Conservation (phyloP, 2,113 vertebrate genomes). For the Tychaedon coryphoeus region DNA sequence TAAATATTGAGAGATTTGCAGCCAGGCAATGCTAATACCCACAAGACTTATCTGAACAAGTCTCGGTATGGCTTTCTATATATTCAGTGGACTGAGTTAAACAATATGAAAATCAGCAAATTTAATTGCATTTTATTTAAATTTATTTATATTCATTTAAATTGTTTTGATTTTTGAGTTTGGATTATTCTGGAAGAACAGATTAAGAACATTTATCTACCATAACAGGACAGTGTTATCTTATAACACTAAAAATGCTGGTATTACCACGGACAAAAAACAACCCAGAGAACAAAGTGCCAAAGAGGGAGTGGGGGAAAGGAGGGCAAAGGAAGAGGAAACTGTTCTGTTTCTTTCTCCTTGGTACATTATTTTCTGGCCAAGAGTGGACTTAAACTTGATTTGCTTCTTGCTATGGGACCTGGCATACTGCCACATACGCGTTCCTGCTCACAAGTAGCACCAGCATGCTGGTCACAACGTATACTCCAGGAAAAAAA, state of each 20-base stretch:
- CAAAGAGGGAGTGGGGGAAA: background rate
- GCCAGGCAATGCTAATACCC: background rate
- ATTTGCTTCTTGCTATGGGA: background rate
- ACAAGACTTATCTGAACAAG: background rate
- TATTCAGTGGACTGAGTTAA: background rate
- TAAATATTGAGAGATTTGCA: background rate
- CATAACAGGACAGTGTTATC: background rate
- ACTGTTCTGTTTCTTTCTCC: background rate
- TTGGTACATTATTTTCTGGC: background rate
- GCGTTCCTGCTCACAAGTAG: background rate
- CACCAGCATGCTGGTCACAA: background rate
- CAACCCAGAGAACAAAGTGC: background rate
- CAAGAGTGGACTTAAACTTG: background rate
- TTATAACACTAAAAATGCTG: background rate
- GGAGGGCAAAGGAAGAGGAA: background rate
- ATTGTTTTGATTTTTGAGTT: background rate
- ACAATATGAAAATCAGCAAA: background rate
- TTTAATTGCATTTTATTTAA: background rate
- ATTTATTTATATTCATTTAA: background rate
- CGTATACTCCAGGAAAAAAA: conserved; percentile 33
- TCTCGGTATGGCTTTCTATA: background rate
- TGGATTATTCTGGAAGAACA: background rate
- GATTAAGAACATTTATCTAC: background rate
- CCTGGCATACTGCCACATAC: background rate
- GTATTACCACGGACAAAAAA: background rate